Evolutionary conservation across 2,113 vertebrate species (phyloP).

Genomic region (Vombatus ursinus): DNA sequence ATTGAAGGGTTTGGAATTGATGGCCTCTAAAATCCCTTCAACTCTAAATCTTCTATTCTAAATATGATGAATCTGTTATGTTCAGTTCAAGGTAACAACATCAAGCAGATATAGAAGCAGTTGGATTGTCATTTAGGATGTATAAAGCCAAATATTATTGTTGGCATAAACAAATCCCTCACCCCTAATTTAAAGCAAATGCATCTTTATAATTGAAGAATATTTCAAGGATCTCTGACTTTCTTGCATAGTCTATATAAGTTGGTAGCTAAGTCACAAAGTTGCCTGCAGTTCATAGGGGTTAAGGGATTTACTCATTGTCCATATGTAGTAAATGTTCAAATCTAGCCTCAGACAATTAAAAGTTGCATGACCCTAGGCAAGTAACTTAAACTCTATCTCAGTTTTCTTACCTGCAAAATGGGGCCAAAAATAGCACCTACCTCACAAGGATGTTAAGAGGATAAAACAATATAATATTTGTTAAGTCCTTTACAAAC

Average conservation of each 20-base stretch:
- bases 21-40: not conserved
- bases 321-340: not conserved
- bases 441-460: not conserved
- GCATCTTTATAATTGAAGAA: conserved; percentile 17
- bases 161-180: not conserved
- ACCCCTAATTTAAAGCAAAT: conserved; percentile 1
- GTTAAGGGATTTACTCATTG: not conserved
- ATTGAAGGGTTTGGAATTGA: not conserved
- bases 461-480: not conserved
- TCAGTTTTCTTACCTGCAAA: not conserved
- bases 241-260: not conserved
- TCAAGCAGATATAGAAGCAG: conserved; percentile 8
- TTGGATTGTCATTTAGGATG: not conserved
- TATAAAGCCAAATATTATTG: conserved; percentile 17
- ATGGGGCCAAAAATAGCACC: not conserved
- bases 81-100: not conserved
- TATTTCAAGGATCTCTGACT: not conserved
- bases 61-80: not conserved
- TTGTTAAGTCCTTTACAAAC: not conserved
- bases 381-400: not conserved
- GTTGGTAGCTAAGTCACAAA: not conserved
- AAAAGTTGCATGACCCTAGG: not conserved
- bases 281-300: not conserved
- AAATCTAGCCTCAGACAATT: not conserved
- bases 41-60: not conserved